Conservation (phyloP, 2,113 vertebrate genomes). For the Meriones unguiculatus region DNA sequence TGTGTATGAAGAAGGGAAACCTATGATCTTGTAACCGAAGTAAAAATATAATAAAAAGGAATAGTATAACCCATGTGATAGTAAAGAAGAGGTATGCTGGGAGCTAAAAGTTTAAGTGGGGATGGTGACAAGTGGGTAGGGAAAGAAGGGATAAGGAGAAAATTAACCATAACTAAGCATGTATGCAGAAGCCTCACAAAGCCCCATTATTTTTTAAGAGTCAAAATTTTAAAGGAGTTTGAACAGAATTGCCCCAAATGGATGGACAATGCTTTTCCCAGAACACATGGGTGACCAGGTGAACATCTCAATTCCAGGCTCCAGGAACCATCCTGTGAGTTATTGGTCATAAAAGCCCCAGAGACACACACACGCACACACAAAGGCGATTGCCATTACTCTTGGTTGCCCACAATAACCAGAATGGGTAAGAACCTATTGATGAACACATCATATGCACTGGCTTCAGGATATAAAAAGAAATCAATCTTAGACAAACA, state of each 20-base stretch:
- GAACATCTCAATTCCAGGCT: not conserved
- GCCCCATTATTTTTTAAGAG: not conserved
- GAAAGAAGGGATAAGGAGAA: not conserved
- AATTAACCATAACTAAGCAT: no score
- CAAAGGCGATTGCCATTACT: not conserved
- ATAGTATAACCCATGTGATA: not conserved
- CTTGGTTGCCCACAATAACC: not conserved
- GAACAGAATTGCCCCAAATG: not conserved
- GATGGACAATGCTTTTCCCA: not conserved
- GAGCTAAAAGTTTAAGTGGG: not conserved
- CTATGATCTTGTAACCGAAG: not conserved
- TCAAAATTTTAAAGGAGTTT: not conserved
- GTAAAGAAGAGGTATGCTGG: not conserved
- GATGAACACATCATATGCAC: not conserved
- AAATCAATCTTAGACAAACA: not conserved
- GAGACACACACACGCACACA: not conserved
- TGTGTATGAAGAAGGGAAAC: not conserved
- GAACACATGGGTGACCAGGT: not conserved
- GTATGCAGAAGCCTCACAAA: not conserved
- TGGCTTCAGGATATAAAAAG: not conserved
- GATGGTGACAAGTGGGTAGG: not conserved
- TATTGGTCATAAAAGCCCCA: not conserved
- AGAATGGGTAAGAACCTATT: not conserved
- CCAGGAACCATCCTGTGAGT: not conserved
- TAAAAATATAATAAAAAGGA: not conserved